Base-by-base conservation (phyloP, 2,797 vertebrate species). In the Macropus fuliginosus region DNA sequence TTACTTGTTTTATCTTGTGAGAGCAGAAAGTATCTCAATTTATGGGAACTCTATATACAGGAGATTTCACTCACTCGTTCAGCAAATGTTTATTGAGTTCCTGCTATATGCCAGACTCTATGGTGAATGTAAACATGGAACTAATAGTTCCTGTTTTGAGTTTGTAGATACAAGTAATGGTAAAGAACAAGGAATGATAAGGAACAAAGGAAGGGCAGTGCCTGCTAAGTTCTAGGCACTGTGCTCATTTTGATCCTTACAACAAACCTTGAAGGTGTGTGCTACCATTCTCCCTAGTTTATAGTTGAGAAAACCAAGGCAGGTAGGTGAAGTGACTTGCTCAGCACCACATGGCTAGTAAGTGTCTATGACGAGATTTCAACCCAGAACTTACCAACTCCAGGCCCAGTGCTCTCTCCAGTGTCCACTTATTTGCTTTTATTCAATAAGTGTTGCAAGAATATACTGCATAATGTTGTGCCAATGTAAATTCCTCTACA, bases 1-100 rank as follows among this genome's bases (percentile, higher is more conserved):
- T 95, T 92, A 55, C 14, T 55, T 95, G 18, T 92, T 91, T 54
- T 94, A 9, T 66, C 87, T 94, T 94, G 55, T 54, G 14, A 81
- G 52, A 96, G 90, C 54, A 95, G 54, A 62, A 87, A 50, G 40
- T 87, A 1, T 87, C 31, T 46, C 74, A 50, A 46, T 50, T 87
- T 27, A 12, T 27, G 24, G 74, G 21, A 40, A 87, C 24, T 50
- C 40, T 87, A 21, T 28, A 50, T 81, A 24, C 24, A 24, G 40
- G 40, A 50, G 21, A 87, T 87, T 87, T 87, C 74, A 87, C 21
- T 50, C 13, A 81, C 9, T 50, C 74, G 5, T 87, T 87, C 24
- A 50, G 40, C 74, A 87, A 87, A 87, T 87, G 24, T 87, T 50
- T 87, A 87, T 87, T 27, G 66, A 81, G 40, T 46, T 50, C 21